Conservation (phyloP, 2,113 vertebrate species). For the Pseudorectes ferrugineus region DNA sequence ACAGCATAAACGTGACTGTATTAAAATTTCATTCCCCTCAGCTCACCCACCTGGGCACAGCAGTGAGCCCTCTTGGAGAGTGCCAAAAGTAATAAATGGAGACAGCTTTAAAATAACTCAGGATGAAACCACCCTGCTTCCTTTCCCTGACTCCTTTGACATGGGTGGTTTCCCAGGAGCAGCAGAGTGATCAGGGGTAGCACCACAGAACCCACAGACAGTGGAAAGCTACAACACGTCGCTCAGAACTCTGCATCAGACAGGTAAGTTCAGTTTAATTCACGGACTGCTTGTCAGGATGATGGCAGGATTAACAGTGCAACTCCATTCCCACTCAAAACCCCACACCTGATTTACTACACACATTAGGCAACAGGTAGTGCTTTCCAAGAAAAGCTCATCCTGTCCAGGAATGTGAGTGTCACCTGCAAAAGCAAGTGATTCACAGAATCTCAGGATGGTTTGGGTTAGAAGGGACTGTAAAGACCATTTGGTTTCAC, state of each 20-base stretch:
- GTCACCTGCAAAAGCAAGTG: neutral
- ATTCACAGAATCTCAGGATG: neutral
- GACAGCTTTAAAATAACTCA: neutral
- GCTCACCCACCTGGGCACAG: neutral
- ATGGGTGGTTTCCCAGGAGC: neutral
- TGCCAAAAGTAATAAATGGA: rapidly evolving
- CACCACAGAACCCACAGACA: neutral
- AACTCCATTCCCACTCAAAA: neutral
- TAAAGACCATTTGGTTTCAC: neutral
- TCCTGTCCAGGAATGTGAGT: neutral
- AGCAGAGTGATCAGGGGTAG: neutral
- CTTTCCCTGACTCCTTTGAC: neutral
- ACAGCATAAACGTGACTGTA: neutral
- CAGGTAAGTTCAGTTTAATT: neutral
- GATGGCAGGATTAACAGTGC: neutral
- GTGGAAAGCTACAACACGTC: neutral
- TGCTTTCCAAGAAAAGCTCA: neutral
- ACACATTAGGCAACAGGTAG: neutral
- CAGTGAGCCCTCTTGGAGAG: neutral
- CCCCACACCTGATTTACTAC: neutral
- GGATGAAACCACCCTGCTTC: neutral
- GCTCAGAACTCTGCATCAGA: neutral
- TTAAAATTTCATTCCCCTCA: neutral
- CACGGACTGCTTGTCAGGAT: neutral
- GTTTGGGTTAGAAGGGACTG: neutral